These are phyloP conservation scores for Acleris laterana DNA, from an alignment of 2,888 invertebrate genomes.

Conservation along the genomic window DNA sequence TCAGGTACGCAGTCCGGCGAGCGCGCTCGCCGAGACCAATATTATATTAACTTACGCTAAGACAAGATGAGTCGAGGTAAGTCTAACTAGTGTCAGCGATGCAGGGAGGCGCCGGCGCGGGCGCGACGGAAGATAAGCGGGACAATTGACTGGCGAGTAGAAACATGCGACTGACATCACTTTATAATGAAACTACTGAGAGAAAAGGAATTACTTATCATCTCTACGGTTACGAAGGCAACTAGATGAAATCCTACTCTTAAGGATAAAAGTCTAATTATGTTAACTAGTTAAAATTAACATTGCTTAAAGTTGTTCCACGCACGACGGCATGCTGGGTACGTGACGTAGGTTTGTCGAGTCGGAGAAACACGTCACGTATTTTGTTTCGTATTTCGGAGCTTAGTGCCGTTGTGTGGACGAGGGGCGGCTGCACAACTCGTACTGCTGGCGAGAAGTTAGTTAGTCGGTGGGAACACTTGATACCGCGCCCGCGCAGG, in stretches of 20 bases:
- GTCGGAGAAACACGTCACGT: too few species aligned
- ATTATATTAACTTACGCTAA: constrained; percentile 40
- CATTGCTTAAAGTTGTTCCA: constrained; percentile 79
- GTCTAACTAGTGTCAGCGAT: constrained; percentile 70
- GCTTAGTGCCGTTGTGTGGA: constrained; percentile 72
- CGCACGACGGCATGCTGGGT: constrained; percentile 58
- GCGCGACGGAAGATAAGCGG: constrained; percentile 60
- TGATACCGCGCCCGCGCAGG: constrained; percentile 1
- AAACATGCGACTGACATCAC: constrained; percentile 64
- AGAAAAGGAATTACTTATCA: constrained; percentile 80
- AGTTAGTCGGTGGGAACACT: neutral
- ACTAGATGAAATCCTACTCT: constrained; percentile 84
- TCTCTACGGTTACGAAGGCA: constrained; percentile 83
- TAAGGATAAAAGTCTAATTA: constrained; percentile 83
- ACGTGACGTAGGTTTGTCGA: constrained; percentile 42
- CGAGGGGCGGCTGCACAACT: neutral
- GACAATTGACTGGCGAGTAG: constrained; percentile 73
- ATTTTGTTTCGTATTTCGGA: too few species aligned
- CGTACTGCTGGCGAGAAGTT: neutral
- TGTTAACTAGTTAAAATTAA: constrained; percentile 82
- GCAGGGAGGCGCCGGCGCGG: constrained; percentile 44
- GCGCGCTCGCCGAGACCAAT: constrained; percentile 43
- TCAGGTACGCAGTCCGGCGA: constrained; percentile 76
- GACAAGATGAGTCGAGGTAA: constrained; percentile 51
- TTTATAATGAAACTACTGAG: constrained; percentile 75